Percentiles rank a stretch among this genome's conserved stretches.
Evolutionary conservation across 2,797 vertebrate species (phyloP).

Genomic region (Pangasius larnaudii): DNA sequence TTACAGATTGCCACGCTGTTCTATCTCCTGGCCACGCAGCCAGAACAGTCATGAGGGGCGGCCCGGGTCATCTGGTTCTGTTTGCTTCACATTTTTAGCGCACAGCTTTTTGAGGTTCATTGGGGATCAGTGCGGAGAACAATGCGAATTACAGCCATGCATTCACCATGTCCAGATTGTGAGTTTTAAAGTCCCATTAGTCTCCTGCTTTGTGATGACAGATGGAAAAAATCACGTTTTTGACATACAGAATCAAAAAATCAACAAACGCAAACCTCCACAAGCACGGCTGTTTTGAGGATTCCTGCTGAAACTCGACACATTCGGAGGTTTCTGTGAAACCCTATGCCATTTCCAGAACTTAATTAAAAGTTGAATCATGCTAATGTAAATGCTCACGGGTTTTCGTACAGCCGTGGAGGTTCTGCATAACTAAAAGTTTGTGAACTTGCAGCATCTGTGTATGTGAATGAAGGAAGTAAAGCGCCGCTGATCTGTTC

Average conservation of each 20-base stretch:
- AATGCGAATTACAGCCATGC: conserved; percentile 39
- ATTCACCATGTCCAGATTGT: conserved; percentile 47
- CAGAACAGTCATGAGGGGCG: conserved; percentile 38
- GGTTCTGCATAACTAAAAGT: not conserved
- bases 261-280: not conserved
- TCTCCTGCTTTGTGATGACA: conserved; percentile 38
- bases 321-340: not conserved
- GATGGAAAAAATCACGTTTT: conserved; percentile 40
- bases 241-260: conserved; percentile 18
- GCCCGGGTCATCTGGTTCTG: conserved; percentile 52
- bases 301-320: not conserved
- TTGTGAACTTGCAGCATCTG: conserved; percentile 27
- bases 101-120: conserved; percentile 43
- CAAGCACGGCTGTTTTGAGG: not conserved
- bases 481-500: conserved; percentile 27
- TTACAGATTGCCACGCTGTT: conserved; percentile 41
- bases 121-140: conserved; percentile 37
- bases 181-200: conserved; percentile 41
- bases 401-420: not conserved
- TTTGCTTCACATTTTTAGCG: conserved; percentile 48
- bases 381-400: conserved; percentile 9
- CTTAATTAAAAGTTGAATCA: conserved; percentile 20
- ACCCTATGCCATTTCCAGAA: not conserved
- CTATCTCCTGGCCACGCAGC: conserved; percentile 49
- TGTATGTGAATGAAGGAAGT: conserved; percentile 29